Conservation (phyloP, 2,113 vertebrate species). For the Thunnus maccoyii region DNA sequence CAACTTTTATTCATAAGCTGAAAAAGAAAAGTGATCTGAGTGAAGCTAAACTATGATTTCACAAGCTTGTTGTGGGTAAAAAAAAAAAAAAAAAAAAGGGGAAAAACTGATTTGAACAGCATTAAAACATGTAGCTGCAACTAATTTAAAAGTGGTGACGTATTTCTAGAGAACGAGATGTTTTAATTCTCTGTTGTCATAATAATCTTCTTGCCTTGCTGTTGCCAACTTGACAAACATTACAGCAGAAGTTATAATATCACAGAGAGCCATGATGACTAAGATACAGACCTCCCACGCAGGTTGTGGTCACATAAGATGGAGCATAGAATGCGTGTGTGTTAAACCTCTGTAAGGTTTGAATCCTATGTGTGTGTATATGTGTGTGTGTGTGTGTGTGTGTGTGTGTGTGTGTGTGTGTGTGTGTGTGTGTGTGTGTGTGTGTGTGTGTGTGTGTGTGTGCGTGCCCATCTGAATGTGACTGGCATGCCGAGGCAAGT, state of each 20-base stretch:
- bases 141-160: too few relatives aligned
- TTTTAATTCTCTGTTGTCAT: not conserved
- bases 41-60: not conserved
- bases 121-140: too few relatives aligned
- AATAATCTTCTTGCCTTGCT: not conserved
- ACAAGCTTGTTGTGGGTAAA: not conserved
- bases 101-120: too few relatives aligned
- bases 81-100: too few relatives aligned
- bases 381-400: not conserved
- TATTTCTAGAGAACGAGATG: too few relatives aligned
- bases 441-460: conserved; percentile 2
- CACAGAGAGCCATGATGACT: conserved; percentile 44
- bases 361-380: not conserved
- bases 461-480: not conserved
- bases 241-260: conserved; percentile 53
- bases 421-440: not conserved
- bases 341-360: not conserved
- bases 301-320: conserved; percentile 44
- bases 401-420: not conserved
- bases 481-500: not conserved
- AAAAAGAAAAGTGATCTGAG: not conserved
- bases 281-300: conserved; percentile 61
- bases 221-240: conserved; percentile 21
- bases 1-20: not conserved
- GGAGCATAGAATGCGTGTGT: conserved; percentile 1